phyloP scores from a whole-genome alignment of 2,113 vertebrate species.

The Triplophysa dalaica region DNA sequence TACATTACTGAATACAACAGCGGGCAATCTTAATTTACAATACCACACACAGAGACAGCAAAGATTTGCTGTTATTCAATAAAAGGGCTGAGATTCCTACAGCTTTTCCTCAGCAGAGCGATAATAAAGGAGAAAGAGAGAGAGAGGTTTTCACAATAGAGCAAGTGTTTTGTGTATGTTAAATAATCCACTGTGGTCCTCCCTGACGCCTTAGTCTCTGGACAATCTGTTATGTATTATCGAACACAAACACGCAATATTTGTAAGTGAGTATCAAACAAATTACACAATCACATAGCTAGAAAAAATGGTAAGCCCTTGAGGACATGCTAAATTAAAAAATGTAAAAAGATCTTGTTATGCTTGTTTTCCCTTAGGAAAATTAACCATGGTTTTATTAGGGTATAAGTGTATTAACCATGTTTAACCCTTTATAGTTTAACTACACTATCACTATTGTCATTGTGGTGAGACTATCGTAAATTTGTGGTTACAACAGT shows the following conservation, averaged over 20 bases:
- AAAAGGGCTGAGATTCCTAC: constrained; percentile 42
- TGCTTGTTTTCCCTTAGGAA: neutral
- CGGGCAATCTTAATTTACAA: constrained; percentile 23
- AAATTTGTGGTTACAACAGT: too few relatives aligned
- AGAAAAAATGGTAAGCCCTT: constrained; percentile 1
- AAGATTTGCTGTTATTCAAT: constrained; percentile 42
- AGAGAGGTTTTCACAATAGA: constrained; percentile 38
- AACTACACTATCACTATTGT: too few relatives aligned
- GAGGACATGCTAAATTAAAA: neutral
- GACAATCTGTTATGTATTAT: constrained; percentile 15
- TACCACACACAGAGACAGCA: constrained; percentile 46
- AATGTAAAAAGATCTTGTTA: neutral
- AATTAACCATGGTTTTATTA: neutral
- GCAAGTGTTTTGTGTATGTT: constrained; percentile 31
- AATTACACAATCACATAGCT: constrained; percentile 19
- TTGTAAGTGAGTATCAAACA: constrained; percentile 30
- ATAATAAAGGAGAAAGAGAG: constrained; percentile 20
- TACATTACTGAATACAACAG: neutral
- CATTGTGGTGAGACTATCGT: too few relatives aligned
- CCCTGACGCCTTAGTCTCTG: constrained; percentile 7
- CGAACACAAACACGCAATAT: constrained; percentile 31
- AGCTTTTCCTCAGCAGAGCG: constrained; percentile 33
- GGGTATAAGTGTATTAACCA: too few relatives aligned
- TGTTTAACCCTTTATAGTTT: too few relatives aligned
- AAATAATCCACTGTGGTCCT: constrained; percentile 14